Conservation (phyloP, 1,140 invertebrate genomes). For the Oreohelix idahoensis region DNA sequence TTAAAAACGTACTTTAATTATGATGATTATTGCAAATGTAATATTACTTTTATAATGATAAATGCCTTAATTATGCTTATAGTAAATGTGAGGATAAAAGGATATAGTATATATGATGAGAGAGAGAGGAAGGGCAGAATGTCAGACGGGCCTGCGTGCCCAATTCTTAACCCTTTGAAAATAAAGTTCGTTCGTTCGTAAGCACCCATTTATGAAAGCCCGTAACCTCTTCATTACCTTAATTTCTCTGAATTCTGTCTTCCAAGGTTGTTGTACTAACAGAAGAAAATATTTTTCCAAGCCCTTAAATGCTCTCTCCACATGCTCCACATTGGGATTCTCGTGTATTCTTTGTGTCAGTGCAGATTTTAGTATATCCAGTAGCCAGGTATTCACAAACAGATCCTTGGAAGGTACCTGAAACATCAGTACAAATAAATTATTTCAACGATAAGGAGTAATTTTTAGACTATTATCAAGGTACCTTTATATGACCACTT, state of each 20-base stretch:
- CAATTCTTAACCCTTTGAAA: too few species aligned
- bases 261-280: slow-evolving; percentile 54
- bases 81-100: too few species aligned
- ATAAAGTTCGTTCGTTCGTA: too few species aligned
- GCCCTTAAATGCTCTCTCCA: slow-evolving; percentile 44
- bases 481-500: background rate
- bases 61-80: too few species aligned
- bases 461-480: background rate
- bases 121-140: too few species aligned
- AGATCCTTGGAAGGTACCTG: background rate
- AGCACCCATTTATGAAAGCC: too few species aligned
- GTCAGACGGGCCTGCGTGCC: too few species aligned
- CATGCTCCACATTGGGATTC: slow-evolving; percentile 35
- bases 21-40: too few species aligned
- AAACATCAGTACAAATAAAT: background rate
- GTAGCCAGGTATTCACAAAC: slow-evolving; percentile 40
- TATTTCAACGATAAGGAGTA: background rate
- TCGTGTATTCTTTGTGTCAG: background rate
- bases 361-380: slow-evolving; percentile 41
- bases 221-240: slow-evolving; percentile 50
- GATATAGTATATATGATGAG: too few species aligned
- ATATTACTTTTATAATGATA: too few species aligned
- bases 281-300: slow-evolving; percentile 54
- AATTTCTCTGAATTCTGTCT: slow-evolving; percentile 51
- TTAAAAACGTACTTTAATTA: too few species aligned